A percentile compares a stretch with the other conserved stretches of the same genome.
Evolutionary conservation across 2,888 invertebrate species (phyloP).

Genomic region (Synergus japonicus): DNA sequence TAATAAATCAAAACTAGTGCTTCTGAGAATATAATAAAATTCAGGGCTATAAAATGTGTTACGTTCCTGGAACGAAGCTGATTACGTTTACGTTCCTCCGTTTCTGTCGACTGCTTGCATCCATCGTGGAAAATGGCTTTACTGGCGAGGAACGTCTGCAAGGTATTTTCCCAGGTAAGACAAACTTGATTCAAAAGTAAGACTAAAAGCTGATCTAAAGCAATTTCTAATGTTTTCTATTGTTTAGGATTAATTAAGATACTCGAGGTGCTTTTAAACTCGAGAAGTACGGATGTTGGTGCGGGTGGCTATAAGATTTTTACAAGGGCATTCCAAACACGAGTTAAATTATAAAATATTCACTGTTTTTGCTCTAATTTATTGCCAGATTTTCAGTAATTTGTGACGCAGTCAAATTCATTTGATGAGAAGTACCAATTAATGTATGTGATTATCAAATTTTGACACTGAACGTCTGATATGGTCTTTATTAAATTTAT

Average conservation of each 20-base stretch:
- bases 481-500: conserved; percentile 1
- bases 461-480: conserved; percentile 1
- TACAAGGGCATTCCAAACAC: conserved; percentile 34
- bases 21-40: neutral
- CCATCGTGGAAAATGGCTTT: conserved; percentile 56
- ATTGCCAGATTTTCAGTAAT: neutral
- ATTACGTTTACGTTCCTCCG: neutral
- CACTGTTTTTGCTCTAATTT: neutral
- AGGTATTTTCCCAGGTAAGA: conserved; percentile 52
- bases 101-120: conserved; percentile 38
- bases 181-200: conserved; percentile 1
- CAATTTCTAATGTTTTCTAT: neutral
- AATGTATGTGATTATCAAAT: neutral
- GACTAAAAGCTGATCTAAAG: neutral
- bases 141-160: conserved; percentile 53
- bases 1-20: neutral
- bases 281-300: neutral
- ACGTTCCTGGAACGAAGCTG: conserved; percentile 21
- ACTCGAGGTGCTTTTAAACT: neutral
- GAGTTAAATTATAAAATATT: conserved; percentile 16
- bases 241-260: neutral
- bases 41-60: neutral
- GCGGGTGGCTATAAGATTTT: neutral
- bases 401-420: neutral
- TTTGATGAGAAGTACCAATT: conserved; percentile 12